Evolutionary conservation across 2,888 invertebrate species (phyloP), one percentile per base, ranked within the genome.

Genomic region (Lissocephala sabroskyi): DNA sequence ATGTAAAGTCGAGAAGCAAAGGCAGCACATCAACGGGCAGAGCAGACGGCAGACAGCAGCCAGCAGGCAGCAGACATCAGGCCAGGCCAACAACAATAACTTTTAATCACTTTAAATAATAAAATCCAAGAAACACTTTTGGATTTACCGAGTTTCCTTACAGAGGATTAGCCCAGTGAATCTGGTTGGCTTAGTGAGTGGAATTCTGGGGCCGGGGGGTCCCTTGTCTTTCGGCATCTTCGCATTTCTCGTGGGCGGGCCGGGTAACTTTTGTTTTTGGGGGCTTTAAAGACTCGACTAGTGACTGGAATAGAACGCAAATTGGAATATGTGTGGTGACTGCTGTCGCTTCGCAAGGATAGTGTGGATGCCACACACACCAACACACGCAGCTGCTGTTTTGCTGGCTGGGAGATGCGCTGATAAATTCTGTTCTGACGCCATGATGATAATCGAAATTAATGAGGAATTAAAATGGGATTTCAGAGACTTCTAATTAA

Each of bases 61-160:
- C 16, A 30, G n/a, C 41, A 41, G 4, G 19, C 11, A 32, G 13
- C 29, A 30, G 14, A 45, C 13, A 37, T 18, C 35, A 32, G 14
- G 45, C 28, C 17, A 29, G 10, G 47, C 42, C 42, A 37, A 29
- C 39, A 62, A 65, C 57, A 63, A 67, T 63, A 63, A 67, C 59
- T 65, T 73, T 76, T 66, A 76, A 76, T 71, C 65, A 73, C 70
- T 74, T 74, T 62, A 68, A 71, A 76, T 67, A 73, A 74, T 67
- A 70, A 76, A 70, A 73, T 70, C 65, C 60, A 64, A 63, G 61
- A 70, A 73, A 73, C 67, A 70, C 63, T 77, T 73, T 59, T 53
- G 62, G 65, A 77, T 75, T 75, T 70, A 62, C 65, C 65, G 58
- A 74, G 56, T 63, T 59, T 64, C 52, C 57, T 64, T 3, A 57